Evolutionary conservation across 2,797 vertebrate genomes (phyloP).

Genomic region (Clarias pachynema): DNA sequence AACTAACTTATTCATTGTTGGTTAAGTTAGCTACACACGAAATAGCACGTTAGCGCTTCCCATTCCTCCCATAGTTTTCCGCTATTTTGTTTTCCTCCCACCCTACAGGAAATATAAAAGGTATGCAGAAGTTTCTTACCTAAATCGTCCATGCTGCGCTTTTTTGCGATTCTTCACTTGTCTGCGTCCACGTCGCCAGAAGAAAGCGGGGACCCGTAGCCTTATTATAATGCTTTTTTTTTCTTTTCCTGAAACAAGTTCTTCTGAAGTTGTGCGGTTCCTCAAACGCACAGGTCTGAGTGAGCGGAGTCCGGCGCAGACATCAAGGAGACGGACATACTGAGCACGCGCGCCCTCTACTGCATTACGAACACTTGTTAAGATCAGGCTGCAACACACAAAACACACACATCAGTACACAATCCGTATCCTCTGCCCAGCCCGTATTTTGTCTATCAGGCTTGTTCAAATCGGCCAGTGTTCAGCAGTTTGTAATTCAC

Average conservation of each 20-base stretch:
- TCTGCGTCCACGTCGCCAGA: neutral
- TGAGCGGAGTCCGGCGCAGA: slow-evolving; percentile 11
- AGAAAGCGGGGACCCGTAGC: neutral
- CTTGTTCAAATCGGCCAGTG: no score
- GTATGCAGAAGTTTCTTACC: slow-evolving; percentile 64
- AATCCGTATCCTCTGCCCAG: neutral
- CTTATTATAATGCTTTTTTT: neutral
- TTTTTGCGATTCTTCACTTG: neutral
- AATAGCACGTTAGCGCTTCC: slow-evolving; percentile 36
- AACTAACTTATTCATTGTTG: neutral
- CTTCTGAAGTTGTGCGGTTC: slow-evolving; percentile 41
- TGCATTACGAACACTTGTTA: neutral
- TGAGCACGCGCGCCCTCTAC: slow-evolving; percentile 42
- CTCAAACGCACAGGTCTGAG: slow-evolving; percentile 35
- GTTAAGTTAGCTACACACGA: neutral
- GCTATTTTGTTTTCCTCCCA: slow-evolving; percentile 39
- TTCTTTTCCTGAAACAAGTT: slow-evolving; percentile 20
- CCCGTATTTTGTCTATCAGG: neutral
- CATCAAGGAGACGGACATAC: neutral
- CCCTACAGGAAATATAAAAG: neutral
- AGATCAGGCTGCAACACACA: slow-evolving; percentile 6
- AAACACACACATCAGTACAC: neutral
- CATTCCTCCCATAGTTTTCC: slow-evolving; percentile 59
- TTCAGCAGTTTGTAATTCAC: no score
- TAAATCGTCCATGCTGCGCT: slow-evolving; percentile 74